Percentiles rank a stretch among this genome's conserved stretches.
phyloP scores from a whole-genome alignment of 2,797 vertebrate genomes.

The Poeciliopsis presidionis region DNA sequence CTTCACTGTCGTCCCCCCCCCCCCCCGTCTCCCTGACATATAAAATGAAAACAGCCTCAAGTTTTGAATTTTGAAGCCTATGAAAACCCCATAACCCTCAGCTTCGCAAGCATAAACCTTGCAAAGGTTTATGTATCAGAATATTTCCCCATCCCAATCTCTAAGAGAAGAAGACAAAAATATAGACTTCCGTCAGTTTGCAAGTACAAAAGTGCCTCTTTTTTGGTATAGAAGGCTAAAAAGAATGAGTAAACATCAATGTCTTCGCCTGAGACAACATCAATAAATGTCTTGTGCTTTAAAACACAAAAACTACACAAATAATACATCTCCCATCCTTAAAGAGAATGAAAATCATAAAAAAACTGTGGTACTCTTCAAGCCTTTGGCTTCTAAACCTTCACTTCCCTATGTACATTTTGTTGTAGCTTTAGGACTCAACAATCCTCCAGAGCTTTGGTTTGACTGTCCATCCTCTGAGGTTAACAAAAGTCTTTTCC shows the following conservation, averaged over 20 bases:
- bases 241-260: slow-evolving; percentile 62
- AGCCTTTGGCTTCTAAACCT: slow-evolving; percentile 55
- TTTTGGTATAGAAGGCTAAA: slow-evolving; percentile 57
- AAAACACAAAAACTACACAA: slow-evolving; percentile 70
- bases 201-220: slow-evolving; percentile 52
- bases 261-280: slow-evolving; percentile 74
- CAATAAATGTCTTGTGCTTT: slow-evolving; percentile 66
- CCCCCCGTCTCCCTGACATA: slow-evolving; percentile 56
- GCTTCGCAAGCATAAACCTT: slow-evolving; percentile 61
- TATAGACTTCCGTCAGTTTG: slow-evolving; percentile 40
- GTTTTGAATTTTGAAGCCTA: slow-evolving; percentile 56
- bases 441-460: slow-evolving; percentile 51
- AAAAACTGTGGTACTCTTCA: slow-evolving; percentile 49
- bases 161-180: slow-evolving; percentile 44
- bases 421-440: slow-evolving; percentile 55
- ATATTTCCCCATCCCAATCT: slow-evolving; percentile 61
- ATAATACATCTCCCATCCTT: slow-evolving; percentile 62
- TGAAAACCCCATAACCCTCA: slow-evolving; percentile 64
- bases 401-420: slow-evolving; percentile 58
- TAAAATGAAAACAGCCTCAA: slow-evolving; percentile 74
- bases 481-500: slow-evolving; percentile 50
- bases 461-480: slow-evolving; percentile 54
- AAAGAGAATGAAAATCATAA: slow-evolving; percentile 66
- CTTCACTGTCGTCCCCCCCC: slow-evolving; percentile 53
- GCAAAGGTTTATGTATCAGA: slow-evolving; percentile 71